These are phyloP conservation scores for Anoplolepis gracilipes DNA, from an alignment of 1,140 invertebrate genomes.

Conservation along the genomic window DNA sequence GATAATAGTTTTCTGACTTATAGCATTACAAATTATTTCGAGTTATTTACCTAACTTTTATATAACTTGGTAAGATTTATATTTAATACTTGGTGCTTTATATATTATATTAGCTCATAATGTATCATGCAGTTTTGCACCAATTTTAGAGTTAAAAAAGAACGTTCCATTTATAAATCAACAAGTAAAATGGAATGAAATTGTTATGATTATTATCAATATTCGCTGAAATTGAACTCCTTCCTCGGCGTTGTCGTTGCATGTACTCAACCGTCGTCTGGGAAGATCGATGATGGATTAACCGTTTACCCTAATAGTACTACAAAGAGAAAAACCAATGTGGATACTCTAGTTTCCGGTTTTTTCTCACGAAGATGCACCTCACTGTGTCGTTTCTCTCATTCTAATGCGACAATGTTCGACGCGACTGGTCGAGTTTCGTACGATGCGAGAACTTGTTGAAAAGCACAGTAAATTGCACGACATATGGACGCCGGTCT, in stretches of 20 bases:
- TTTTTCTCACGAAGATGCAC: constrained; percentile 50
- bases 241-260: constrained; percentile 41
- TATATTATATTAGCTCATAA: neutral
- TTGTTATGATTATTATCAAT: neutral
- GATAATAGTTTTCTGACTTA: neutral
- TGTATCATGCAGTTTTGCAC: neutral
- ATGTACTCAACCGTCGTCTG: constrained; percentile 53
- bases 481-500: constrained; percentile 14
- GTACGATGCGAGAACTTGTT: constrained; percentile 30
- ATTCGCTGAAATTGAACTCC: constrained; percentile 11
- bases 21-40: neutral
- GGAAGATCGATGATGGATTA: constrained; percentile 37
- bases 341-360: constrained; percentile 47
- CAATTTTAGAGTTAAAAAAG: neutral
- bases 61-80: neutral
- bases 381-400: constrained; percentile 29
- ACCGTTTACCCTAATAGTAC: constrained; percentile 41
- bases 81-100: neutral
- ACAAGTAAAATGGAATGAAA: constrained; percentile 8
- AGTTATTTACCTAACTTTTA: constrained; percentile 23
- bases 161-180: neutral
- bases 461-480: constrained; percentile 35
- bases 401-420: constrained; percentile 58
- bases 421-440: constrained; percentile 51
- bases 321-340: constrained; percentile 32